Evolutionary conservation across 1,140 invertebrate species (phyloP).

Genomic region (Micrasema minimum): DNA sequence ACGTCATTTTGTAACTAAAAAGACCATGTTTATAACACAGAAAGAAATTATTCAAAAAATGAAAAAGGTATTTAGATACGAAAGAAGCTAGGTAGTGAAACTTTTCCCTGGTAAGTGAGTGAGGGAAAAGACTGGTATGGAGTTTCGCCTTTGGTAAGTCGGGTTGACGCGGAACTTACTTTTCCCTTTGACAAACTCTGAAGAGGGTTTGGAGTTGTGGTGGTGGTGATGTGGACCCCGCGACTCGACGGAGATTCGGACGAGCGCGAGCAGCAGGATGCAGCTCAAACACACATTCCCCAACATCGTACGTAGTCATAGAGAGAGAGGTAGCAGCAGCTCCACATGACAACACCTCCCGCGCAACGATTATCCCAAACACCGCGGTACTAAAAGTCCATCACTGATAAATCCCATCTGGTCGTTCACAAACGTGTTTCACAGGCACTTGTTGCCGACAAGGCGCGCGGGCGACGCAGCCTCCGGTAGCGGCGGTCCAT

Average conservation of each 20-base stretch:
- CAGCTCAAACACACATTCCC: constrained; percentile 50
- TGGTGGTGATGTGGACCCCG: constrained; percentile 55
- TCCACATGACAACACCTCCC: constrained; percentile 57
- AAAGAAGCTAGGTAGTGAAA: no score
- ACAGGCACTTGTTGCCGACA: constrained; percentile 55
- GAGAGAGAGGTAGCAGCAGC: no score
- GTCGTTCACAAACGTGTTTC: no score
- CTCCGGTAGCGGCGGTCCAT: constrained; percentile 21
- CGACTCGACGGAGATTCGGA: constrained; percentile 54
- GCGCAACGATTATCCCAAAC: not conserved
- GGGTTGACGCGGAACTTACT: no score
- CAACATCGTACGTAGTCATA: constrained; percentile 57
- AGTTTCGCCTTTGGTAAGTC: no score
- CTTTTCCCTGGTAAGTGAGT: no score
- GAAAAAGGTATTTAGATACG: no score
- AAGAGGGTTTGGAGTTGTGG: constrained; percentile 54
- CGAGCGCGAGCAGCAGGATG: constrained; percentile 58
- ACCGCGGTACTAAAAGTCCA: constrained; percentile 1
- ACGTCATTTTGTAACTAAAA: no score
- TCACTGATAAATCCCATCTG: constrained; percentile 9
- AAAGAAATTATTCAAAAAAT: no score
- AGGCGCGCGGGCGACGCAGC: constrained; percentile 30
- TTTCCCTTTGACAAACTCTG: constrained; percentile 63
- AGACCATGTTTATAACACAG: no score
- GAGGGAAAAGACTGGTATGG: no score